phyloP scores from a whole-genome alignment of 2,797 vertebrate genomes.

The Enteromius anoplus region DNA sequence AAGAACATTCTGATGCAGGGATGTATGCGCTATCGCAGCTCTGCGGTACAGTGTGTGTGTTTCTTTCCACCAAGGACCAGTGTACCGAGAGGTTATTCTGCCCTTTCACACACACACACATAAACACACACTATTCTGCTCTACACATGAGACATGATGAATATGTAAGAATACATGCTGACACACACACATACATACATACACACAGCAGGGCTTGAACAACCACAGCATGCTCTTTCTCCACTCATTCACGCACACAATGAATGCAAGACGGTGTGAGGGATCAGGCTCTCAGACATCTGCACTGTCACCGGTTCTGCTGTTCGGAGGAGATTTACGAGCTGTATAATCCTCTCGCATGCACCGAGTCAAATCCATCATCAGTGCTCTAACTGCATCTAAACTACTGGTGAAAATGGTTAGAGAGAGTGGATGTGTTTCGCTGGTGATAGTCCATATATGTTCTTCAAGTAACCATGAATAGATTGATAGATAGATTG shows the following conservation, averaged over 20 bases:
- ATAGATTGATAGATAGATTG: background rate
- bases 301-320: background rate
- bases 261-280: background rate
- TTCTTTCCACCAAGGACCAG: background rate
- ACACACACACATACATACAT: background rate
- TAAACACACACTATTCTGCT: background rate
- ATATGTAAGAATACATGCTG: conserved; percentile 2
- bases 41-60: background rate
- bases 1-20: conserved; percentile 26
- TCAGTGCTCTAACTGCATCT: background rate
- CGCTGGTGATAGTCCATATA: background rate
- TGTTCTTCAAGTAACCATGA: background rate
- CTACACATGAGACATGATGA: background rate
- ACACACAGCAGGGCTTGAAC: conserved; percentile 4
- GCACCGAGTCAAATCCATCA: background rate
- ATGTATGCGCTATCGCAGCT: background rate
- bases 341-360: background rate
- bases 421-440: background rate
- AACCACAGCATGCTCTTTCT: background rate
- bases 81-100: background rate
- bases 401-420: background rate
- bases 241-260: conserved; percentile 31
- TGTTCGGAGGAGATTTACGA: background rate
- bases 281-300: background rate
- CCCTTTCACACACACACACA: background rate